Conservation (phyloP, 1,140 invertebrate genomes). For the Aphis craccivora region DNA sequence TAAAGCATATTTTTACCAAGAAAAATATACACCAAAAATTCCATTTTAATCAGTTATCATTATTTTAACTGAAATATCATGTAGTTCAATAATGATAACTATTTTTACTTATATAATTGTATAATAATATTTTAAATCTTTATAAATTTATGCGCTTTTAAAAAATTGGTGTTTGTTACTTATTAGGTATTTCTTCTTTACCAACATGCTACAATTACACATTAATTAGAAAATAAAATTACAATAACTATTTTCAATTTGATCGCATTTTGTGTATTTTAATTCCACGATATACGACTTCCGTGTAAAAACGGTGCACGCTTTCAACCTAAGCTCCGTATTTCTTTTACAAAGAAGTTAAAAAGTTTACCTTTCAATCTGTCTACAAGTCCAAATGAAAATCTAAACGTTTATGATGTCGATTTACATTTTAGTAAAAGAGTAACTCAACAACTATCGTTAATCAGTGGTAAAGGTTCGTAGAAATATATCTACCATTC, state of each 20-base stretch:
- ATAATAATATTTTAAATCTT: neutral
- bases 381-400: neutral
- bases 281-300: neutral
- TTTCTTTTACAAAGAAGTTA: neutral
- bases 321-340: neutral
- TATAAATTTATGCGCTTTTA: neutral
- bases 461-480: neutral
- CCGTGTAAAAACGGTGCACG: neutral
- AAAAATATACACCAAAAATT: neutral
- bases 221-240: neutral
- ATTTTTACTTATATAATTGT: neutral
- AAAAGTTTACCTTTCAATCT: neutral
- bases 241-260: neutral
- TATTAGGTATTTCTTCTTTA: neutral
- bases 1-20: neutral
- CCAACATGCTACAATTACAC: neutral
- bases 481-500: neutral
- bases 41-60: neutral
- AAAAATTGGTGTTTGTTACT: neutral
- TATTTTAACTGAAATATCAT: neutral
- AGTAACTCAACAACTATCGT: neutral
- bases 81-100: neutral
- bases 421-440: neutral
- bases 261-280: neutral
- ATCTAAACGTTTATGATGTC: neutral